Evolutionary conservation across 2,113 vertebrate species (phyloP).

Genomic region (Elachura formosa): DNA sequence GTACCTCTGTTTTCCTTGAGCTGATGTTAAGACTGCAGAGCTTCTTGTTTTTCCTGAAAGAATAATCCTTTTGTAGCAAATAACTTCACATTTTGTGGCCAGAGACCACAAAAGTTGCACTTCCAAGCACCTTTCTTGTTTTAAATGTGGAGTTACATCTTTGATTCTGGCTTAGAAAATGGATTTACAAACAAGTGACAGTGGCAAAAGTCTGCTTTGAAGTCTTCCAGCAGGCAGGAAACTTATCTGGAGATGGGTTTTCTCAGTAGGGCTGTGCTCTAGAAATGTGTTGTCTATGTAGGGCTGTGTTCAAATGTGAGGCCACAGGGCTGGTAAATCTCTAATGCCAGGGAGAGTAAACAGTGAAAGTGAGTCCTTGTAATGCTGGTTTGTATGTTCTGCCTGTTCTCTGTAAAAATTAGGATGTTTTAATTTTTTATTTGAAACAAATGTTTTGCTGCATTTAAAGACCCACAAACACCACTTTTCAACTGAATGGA

Average conservation of each 20-base stretch:
- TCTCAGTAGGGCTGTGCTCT: not conserved
- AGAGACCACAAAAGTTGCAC: not conserved
- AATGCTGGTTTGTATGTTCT: not conserved
- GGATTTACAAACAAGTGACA: not conserved
- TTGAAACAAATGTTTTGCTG: not conserved
- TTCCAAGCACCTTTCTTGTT: not conserved
- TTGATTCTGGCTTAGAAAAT: not conserved
- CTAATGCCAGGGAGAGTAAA: not conserved
- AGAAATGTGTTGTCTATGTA: not conserved
- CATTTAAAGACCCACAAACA: not conserved
- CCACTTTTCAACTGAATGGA: not conserved
- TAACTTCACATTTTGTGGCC: not conserved
- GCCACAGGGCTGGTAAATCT: not conserved
- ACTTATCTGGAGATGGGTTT: not conserved
- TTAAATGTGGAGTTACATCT: not conserved
- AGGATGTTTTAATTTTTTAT: not conserved
- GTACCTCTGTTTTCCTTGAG: not conserved
- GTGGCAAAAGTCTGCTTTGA: not conserved
- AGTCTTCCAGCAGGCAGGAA: not conserved
- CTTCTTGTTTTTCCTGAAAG: not conserved
- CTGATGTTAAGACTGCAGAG: not conserved
- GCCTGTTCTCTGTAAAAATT: not conserved
- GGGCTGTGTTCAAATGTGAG: not conserved
- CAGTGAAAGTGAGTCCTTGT: not conserved
- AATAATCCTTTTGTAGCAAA: not conserved